Percentiles rank a stretch among this genome's conserved stretches.
phyloP scores from a whole-genome alignment of 2,888 invertebrate species.

The Ormyrus rosae region DNA sequence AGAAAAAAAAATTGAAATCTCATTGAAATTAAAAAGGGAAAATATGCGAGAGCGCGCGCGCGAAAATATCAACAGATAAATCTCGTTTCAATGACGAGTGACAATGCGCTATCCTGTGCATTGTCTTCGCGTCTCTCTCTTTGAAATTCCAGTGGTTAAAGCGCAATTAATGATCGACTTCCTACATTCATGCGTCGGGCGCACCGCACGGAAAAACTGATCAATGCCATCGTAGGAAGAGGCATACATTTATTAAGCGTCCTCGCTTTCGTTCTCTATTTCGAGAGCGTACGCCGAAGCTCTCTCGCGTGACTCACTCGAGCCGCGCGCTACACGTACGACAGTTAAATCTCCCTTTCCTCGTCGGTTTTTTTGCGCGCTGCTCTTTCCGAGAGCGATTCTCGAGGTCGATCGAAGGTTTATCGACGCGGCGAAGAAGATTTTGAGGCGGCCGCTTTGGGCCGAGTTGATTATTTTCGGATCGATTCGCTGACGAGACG shows the following conservation, averaged over 20 bases:
- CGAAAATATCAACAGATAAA: slow-evolving; percentile 24
- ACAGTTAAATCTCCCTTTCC: no score
- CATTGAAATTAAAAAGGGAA: slow-evolving; percentile 24
- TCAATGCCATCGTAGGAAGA: slow-evolving; percentile 44
- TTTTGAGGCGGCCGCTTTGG: no score
- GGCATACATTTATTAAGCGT: slow-evolving; percentile 40
- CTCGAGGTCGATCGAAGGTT: neutral
- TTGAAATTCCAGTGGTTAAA: slow-evolving; percentile 50
- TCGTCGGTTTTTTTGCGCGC: neutral
- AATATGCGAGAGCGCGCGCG: slow-evolving; percentile 11
- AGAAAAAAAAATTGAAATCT: slow-evolving; percentile 26
- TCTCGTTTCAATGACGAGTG: slow-evolving; percentile 43
- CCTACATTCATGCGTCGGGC: slow-evolving; percentile 28
- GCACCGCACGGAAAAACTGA: slow-evolving; percentile 1
- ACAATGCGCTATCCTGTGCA: slow-evolving; percentile 44
- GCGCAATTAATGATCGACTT: slow-evolving; percentile 52
- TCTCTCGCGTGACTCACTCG: no score
- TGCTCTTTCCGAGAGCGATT: neutral
- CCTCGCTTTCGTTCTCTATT: slow-evolving; percentile 52
- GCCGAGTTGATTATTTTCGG: no score
- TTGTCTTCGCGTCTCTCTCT: slow-evolving; percentile 33
- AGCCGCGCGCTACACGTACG: no score
- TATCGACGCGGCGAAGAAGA: no score
- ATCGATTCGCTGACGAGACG: no score
- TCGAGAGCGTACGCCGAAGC: neutral